Percentiles rank a stretch among this genome's conserved stretches.
Evolutionary conservation across 2,113 vertebrate genomes (phyloP).

Genomic region (Apodemus sylvaticus): DNA sequence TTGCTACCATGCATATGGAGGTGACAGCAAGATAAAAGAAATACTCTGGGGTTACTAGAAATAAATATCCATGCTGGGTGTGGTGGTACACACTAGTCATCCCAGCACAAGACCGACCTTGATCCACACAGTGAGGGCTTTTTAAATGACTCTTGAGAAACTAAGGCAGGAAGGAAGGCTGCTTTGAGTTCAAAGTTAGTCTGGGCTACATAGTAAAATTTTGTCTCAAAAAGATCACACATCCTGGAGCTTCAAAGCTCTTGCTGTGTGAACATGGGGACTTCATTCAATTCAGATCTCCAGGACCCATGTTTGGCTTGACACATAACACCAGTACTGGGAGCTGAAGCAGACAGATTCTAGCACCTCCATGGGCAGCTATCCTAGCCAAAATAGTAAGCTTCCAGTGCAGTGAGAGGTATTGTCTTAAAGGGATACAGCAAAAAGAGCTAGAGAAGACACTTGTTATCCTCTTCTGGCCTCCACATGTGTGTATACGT

Average conservation of each 20-base stretch:
- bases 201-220: neutral
- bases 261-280: neutral
- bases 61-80: neutral
- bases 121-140: too few relatives aligned
- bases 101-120: neutral
- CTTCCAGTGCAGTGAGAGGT: neutral
- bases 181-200: neutral
- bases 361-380: neutral
- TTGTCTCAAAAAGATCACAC: neutral
- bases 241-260: neutral
- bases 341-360: neutral
- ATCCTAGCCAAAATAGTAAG: neutral
- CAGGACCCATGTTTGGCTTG: neutral
- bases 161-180: neutral
- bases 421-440: neutral
- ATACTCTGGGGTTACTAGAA: neutral
- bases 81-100: neutral
- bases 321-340: neutral
- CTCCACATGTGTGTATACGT: neutral
- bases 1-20: neutral
- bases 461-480: neutral
- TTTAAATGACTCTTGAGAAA: neutral
- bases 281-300: neutral
- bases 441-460: neutral
- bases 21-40: neutral